Evolutionary conservation across 2,888 invertebrate genomes (phyloP).

Genomic region (Malthinus seriepunctatus): DNA sequence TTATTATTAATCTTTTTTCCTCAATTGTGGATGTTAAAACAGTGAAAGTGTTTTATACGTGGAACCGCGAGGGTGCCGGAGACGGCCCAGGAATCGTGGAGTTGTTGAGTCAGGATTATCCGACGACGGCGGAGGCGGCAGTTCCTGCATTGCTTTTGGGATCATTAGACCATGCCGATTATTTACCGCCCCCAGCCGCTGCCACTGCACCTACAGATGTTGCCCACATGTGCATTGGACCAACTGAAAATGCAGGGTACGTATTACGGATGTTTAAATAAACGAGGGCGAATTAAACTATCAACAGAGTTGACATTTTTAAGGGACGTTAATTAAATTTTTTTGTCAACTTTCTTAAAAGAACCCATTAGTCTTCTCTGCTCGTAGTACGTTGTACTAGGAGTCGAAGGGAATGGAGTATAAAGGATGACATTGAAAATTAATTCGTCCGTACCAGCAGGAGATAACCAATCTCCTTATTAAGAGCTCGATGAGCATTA

Average conservation of each 20-base stretch:
- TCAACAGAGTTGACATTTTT: no score
- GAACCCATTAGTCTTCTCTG: no score
- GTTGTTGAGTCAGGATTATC: conserved; percentile 45
- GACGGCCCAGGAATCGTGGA: conserved; percentile 45
- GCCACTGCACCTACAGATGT: conserved; percentile 45
- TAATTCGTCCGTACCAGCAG: no score
- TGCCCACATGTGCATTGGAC: conserved; percentile 43
- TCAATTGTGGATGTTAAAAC: conserved; percentile 1
- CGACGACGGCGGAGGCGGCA: conserved; percentile 39
- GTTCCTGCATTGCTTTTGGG: conserved; percentile 39
- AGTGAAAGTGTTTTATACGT: conserved; percentile 48
- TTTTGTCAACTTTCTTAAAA: no score
- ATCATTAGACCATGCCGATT: conserved; percentile 45
- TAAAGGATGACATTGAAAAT: no score
- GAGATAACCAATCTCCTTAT: no score
- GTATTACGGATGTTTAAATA: conserved; percentile 20
- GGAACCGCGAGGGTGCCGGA: conserved; percentile 44
- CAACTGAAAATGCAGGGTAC: conserved; percentile 49
- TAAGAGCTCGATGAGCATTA: no score
- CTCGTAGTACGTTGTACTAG: no score
- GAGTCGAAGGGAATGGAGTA: no score
- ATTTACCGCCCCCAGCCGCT: conserved; percentile 45
- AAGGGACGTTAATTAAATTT: no score
- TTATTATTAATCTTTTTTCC: not conserved
- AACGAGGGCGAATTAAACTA: no score